Conservation (phyloP, 2,113 vertebrate genomes). For the Centropus bengalensis region DNA sequence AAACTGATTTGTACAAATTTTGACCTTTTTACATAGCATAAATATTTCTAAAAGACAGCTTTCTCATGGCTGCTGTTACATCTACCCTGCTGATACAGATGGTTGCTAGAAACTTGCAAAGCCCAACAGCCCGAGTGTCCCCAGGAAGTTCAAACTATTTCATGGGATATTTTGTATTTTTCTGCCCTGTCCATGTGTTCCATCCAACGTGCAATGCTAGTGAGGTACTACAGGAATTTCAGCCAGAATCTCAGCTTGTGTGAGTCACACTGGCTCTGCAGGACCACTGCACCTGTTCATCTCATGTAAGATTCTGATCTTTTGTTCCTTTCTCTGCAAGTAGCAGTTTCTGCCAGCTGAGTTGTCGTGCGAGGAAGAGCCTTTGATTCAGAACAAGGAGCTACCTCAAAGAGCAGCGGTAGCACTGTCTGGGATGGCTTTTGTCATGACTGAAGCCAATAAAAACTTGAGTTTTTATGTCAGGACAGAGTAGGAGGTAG, state of each 20-base stretch:
- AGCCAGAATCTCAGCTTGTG: neutral
- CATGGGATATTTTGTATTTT: neutral
- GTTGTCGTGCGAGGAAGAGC: neutral
- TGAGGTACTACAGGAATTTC: neutral
- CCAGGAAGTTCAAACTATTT: neutral
- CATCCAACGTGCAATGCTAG: neutral
- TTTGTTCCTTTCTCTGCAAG: neutral
- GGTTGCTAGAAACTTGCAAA: neutral
- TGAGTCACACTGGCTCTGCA: neutral
- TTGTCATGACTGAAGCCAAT: neutral
- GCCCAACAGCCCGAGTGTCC: neutral
- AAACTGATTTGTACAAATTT: neutral
- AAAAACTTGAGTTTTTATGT: neutral
- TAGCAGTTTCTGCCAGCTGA: neutral
- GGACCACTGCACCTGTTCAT: neutral
- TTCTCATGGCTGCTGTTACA: neutral
- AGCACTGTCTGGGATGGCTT: neutral
- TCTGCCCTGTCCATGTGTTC: neutral
- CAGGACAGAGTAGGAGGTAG: neutral
- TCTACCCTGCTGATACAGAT: neutral
- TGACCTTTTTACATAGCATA: neutral
- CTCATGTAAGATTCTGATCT: neutral
- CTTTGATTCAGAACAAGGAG: neutral
- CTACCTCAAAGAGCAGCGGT: neutral
- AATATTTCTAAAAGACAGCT: neutral